A percentile compares a stretch with the other conserved stretches of the same genome.
These are phyloP conservation scores for Lanistes nyassanus DNA, from an alignment of 1,140 invertebrate species.

Conservation along the genomic window DNA sequence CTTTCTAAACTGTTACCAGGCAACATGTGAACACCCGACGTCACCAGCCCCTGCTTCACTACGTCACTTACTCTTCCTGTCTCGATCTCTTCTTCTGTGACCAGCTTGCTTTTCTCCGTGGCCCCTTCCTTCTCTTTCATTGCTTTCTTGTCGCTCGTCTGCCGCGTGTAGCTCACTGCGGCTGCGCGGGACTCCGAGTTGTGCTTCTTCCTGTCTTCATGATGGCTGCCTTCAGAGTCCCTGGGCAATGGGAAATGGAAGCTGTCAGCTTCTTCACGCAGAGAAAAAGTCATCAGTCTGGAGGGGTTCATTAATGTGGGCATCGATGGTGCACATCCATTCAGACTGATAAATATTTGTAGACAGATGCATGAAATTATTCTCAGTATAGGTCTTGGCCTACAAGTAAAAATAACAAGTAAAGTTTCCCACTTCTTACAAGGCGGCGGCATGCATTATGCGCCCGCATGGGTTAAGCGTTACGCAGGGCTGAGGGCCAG, in stretches of 20 bases:
- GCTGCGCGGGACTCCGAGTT: not conserved
- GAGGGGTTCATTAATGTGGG: no score
- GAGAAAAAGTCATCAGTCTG: no score
- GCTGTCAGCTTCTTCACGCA: no score
- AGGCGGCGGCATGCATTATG: no score
- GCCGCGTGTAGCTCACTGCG: not conserved
- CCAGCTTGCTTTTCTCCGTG: constrained; percentile 37
- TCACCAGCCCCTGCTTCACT: not conserved
- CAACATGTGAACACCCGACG: not conserved
- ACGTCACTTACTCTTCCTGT: constrained; percentile 40
- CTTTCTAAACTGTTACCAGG: not conserved
- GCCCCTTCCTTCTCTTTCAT: not conserved
- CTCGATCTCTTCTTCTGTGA: constrained; percentile 46
- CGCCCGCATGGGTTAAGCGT: no score
- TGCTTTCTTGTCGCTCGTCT: not conserved
- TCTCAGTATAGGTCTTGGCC: no score
- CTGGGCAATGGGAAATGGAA: not conserved
- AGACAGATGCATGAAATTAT: no score
- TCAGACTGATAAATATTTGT: no score
- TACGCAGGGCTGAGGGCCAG: no score
- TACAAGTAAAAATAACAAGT: no score
- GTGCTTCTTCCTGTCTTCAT: not conserved
- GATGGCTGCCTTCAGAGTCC: not conserved
- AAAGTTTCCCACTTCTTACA: no score
- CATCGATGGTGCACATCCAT: no score